These are phyloP conservation scores for Orchesella cincta DNA, from an alignment of 1,140 invertebrate species.

Conservation along the genomic window DNA sequence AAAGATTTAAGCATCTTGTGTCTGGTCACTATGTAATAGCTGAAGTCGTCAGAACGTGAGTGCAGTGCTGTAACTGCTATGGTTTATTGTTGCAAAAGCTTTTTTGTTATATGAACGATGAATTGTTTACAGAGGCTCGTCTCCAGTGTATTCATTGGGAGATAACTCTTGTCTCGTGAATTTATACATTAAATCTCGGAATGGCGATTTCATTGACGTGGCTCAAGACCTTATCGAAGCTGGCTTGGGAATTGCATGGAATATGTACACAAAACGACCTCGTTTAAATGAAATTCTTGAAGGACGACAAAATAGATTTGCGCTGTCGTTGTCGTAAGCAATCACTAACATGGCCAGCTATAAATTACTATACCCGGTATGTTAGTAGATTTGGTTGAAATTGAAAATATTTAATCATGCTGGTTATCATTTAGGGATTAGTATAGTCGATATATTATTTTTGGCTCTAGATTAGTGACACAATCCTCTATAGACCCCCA, in stretches of 20 bases:
- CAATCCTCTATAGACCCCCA: too few relatives aligned
- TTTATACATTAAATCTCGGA: neutral
- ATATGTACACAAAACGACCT: neutral
- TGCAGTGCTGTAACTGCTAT: neutral
- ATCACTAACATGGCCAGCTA: neutral
- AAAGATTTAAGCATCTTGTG: neutral
- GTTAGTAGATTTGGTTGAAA: too few relatives aligned
- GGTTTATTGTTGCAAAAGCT: neutral
- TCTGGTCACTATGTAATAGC: neutral
- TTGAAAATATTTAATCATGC: neutral
- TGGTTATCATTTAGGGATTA: too few relatives aligned
- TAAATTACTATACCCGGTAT: too few relatives aligned
- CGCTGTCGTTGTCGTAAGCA: neutral
- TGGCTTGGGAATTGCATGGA: neutral
- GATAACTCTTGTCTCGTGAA: neutral
- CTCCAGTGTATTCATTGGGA: neutral
- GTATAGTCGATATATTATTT: too few relatives aligned
- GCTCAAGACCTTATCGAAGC: neutral
- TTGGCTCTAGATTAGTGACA: too few relatives aligned
- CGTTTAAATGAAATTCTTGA: neutral
- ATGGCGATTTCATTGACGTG: neutral
- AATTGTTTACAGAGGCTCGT: neutral
- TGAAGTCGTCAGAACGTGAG: constrained; percentile 9
- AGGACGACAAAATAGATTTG: neutral
- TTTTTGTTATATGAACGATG: too few relatives aligned